Evolutionary conservation across 2,113 vertebrate genomes (phyloP).

Genomic region (Hyperopisus bebe): DNA sequence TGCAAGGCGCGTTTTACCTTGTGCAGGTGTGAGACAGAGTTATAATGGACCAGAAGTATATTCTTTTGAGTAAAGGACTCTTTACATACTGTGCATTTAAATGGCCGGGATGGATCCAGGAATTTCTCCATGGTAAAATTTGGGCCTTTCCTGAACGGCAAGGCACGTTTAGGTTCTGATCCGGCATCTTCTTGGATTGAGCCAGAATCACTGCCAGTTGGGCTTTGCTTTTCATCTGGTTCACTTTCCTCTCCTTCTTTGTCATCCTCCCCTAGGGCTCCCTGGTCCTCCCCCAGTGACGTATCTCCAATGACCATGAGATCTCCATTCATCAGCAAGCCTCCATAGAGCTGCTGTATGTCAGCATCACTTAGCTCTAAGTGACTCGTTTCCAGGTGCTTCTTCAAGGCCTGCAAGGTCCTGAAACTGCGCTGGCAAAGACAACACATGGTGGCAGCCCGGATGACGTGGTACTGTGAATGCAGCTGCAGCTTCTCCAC

Average conservation of each 20-base stretch:
- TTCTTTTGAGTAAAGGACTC: conserved; percentile 98
- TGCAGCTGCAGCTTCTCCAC: conserved; percentile 93
- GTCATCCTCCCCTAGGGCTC: conserved; percentile 76
- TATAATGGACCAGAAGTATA: conserved; percentile 94
- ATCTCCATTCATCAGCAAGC: conserved; percentile 74
- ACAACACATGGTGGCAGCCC: conserved; percentile 94
- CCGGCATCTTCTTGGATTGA: conserved; percentile 73
- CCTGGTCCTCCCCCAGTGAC: conserved; percentile 76
- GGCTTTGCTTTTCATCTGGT: conserved; percentile 75
- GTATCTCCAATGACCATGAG: conserved; percentile 74
- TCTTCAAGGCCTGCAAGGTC: conserved; percentile 91
- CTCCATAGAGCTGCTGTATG: conserved; percentile 82
- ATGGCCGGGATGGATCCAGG: conserved; percentile 89
- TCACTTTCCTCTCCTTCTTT: conserved; percentile 77
- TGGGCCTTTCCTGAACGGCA: conserved; percentile 76
- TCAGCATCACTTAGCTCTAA: conserved; percentile 78
- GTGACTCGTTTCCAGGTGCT: conserved; percentile 93
- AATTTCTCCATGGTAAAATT: conserved; percentile 97
- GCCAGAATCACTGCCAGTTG: conserved; percentile 65
- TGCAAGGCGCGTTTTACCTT: conserved; percentile 90
- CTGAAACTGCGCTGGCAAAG: conserved; percentile 95
- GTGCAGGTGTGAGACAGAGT: conserved; percentile 95
- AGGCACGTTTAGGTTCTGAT: conserved; percentile 74
- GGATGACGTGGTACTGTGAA: conserved; percentile 96
- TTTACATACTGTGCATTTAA: conserved; percentile 96